Conservation (phyloP, 1,140 invertebrate species). For the Drosophila pachea region DNA sequence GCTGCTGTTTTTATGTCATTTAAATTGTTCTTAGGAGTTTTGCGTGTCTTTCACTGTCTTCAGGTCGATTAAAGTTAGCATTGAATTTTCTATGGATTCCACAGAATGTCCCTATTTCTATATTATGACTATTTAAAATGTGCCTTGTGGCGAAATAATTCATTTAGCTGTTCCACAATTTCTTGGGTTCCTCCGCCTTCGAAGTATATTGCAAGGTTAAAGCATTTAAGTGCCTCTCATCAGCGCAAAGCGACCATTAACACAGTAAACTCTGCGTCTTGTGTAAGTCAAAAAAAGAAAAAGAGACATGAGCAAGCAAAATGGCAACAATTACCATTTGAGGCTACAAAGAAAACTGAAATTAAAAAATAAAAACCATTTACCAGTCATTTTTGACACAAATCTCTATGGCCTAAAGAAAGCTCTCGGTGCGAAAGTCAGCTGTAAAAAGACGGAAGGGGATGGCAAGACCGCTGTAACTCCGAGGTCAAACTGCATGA, state of each 20-base stretch:
- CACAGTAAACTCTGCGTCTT: constrained; percentile 64
- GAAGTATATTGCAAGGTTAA: constrained; percentile 55
- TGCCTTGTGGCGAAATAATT: no score
- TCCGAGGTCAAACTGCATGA: constrained; percentile 28
- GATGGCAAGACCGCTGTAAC: not conserved
- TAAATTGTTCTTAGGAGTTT: constrained; percentile 25
- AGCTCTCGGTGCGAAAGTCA: constrained; percentile 2
- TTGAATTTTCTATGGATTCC: constrained; percentile 42
- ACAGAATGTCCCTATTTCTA: not conserved
- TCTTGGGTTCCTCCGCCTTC: constrained; percentile 9
- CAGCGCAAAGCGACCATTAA: constrained; percentile 66
- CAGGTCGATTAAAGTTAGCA: constrained; percentile 59
- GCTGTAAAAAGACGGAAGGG: not conserved
- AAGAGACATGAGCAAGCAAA: constrained; percentile 54
- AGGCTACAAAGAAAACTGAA: constrained; percentile 10
- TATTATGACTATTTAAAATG: not conserved
- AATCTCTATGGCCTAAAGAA: constrained; percentile 39
- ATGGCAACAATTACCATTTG: constrained; percentile 50
- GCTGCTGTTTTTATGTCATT: constrained; percentile 7
- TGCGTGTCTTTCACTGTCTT: constrained; percentile 32
- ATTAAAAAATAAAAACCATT: constrained; percentile 23
- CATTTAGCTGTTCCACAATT: constrained; percentile 20
- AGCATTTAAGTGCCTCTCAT: constrained; percentile 57
- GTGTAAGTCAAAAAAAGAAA: not conserved
- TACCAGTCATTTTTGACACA: constrained; percentile 46